These are phyloP conservation scores for Lerema accius DNA, from an alignment of 1,140 invertebrate species.

Conservation along the genomic window DNA sequence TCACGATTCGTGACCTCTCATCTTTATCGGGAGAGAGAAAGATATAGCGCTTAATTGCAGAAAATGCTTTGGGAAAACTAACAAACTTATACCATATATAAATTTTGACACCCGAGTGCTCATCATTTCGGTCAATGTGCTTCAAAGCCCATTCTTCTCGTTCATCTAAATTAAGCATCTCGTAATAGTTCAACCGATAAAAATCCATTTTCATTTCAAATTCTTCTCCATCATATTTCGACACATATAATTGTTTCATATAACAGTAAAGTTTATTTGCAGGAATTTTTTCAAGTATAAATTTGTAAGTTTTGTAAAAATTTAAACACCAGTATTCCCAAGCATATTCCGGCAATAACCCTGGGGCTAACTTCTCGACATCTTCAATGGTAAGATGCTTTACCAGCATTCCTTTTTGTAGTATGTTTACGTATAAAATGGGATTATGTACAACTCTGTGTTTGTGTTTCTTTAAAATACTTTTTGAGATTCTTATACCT, in stretches of 20 bases:
- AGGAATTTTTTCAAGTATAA: constrained; percentile 49
- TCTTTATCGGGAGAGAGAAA: constrained; percentile 37
- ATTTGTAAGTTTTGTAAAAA: constrained; percentile 41
- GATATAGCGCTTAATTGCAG: constrained; percentile 53
- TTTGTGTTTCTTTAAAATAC: constrained; percentile 22
- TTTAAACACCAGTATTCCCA: constrained; percentile 51
- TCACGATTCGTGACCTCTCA: constrained; percentile 45
- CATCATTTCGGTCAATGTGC: constrained; percentile 49
- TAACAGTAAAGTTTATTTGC: constrained; percentile 44
- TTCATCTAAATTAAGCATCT: constrained; percentile 51
- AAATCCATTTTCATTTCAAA: constrained; percentile 58
- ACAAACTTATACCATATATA: constrained; percentile 61
- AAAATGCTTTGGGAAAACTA: constrained; percentile 51
- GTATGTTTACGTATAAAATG: constrained; percentile 43
- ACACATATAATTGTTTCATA: constrained; percentile 51
- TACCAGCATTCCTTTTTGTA: constrained; percentile 44
- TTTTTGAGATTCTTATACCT: constrained; percentile 30
- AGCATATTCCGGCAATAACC: constrained; percentile 39
- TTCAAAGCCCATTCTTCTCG: constrained; percentile 56
- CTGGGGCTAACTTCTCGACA: constrained; percentile 44
- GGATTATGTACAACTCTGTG: constrained; percentile 26
- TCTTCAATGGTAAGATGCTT: constrained; percentile 50
- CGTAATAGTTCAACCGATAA: constrained; percentile 46
- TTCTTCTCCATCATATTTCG: constrained; percentile 44
- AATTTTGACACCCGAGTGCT: constrained; percentile 43